Evolutionary conservation across 2,888 invertebrate species (phyloP).

Genomic region (Agrotis puta): DNA sequence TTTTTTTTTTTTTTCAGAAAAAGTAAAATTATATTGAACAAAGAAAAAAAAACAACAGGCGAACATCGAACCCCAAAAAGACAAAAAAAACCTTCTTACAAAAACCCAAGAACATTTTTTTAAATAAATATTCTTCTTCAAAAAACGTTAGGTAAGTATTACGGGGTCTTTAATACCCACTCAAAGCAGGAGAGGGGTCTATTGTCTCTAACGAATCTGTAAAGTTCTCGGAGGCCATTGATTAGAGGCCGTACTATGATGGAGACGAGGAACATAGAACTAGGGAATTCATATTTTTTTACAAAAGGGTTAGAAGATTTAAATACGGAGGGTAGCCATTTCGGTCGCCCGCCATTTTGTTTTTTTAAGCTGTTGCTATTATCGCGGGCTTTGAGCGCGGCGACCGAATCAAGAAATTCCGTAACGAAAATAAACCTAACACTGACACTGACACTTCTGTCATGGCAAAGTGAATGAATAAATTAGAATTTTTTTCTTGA

Average conservation of each 20-base stretch:
- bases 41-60: not conserved
- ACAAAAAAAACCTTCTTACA: not conserved
- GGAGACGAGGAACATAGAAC: slow-evolving; percentile 1
- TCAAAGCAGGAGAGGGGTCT: slow-evolving; percentile 18
- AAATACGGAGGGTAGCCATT: too few relatives aligned
- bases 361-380: too few relatives aligned
- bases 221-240: slow-evolving; percentile 38
- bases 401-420: too few relatives aligned
- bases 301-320: too few relatives aligned
- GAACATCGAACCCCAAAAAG: not conserved
- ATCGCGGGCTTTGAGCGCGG: too few relatives aligned
- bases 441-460: too few relatives aligned
- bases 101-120: not conserved
- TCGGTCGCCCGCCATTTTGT: too few relatives aligned
- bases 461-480: too few relatives aligned
- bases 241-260: slow-evolving; percentile 34
- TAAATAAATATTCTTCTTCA: slow-evolving; percentile 13
- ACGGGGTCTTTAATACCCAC: slow-evolving; percentile 15
- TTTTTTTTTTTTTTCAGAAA: too few relatives aligned
- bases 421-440: too few relatives aligned
- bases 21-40: too few relatives aligned
- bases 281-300: not conserved
- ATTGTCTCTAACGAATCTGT: slow-evolving; percentile 37
- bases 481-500: too few relatives aligned
- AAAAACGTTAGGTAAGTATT: slow-evolving; percentile 6